Evolutionary conservation across 2,797 vertebrate species (phyloP).

Genomic region (Muraenolepis orangiensis): DNA sequence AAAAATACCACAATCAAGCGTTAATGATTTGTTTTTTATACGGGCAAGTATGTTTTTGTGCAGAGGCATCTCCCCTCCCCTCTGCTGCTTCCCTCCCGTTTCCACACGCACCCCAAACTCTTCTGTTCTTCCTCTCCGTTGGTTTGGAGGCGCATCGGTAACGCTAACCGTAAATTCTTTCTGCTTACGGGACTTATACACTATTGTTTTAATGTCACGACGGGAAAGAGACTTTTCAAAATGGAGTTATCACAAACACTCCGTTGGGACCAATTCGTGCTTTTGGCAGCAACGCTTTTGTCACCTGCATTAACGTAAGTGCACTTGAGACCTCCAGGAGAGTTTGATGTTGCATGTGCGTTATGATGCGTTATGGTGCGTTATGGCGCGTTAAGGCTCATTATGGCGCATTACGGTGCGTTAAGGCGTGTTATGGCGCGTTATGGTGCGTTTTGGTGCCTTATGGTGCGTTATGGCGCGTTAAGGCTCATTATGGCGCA

Average conservation of each 20-base stretch:
- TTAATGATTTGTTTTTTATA: constrained; percentile 51
- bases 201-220: constrained; percentile 80
- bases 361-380: neutral
- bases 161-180: constrained; percentile 55
- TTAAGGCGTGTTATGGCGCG: neutral
- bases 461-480: neutral
- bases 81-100: constrained; percentile 45
- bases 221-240: constrained; percentile 68
- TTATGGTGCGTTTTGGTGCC: neutral
- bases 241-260: constrained; percentile 78
- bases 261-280: constrained; percentile 78
- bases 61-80: constrained; percentile 58
- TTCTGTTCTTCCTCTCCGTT: constrained; percentile 58
- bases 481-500: neutral
- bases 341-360: constrained; percentile 31
- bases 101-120: constrained; percentile 62
- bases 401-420: neutral
- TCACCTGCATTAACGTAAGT: constrained; percentile 84
- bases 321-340: constrained; percentile 56
- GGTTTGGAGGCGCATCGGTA: constrained; percentile 67
- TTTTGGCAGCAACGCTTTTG: constrained; percentile 77
- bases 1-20: constrained; percentile 47
- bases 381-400: neutral
- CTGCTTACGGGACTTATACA: constrained; percentile 45
- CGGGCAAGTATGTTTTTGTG: constrained; percentile 67